Evolutionary conservation across 2,113 vertebrate genomes (phyloP), one percentile per base, ranked within the genome.

Genomic region (Nestor notabilis): DNA sequence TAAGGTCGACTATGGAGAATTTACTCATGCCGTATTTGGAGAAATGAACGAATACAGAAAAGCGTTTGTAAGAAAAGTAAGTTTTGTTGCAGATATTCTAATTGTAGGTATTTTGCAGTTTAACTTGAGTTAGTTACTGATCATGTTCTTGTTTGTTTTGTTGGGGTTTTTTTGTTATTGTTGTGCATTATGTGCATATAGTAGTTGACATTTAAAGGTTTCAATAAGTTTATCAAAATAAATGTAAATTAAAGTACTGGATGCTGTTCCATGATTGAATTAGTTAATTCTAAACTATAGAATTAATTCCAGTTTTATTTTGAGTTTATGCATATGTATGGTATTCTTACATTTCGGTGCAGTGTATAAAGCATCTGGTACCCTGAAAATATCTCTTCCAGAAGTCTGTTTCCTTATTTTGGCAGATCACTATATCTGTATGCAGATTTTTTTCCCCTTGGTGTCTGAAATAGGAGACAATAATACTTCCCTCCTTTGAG

Each of bases 21-120:
- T 98, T 85, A 97, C 77, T 81, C 97, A 39, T 79, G 97, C 96
- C 5, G 3, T 98, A 79, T 92, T 98, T 92, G 99, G 99, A 95
- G 98, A 99, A 97, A 99, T 99, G 98, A 98, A 97, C 70, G 98
- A 99, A 93, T 98, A 98, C 44, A 98, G 98, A 82, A 99, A 99
- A 96, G 93, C 98, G 5, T 97, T 98, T 94, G 98, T 99, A 83
- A 94, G 98, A 94, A 99, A 99, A 98, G 98, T 99, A 98, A 98
- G 83, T 96, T 91, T 91, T 39, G 11, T 75, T 70, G 44, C 49
- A 95, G 82, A 15, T 89, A 53, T 63, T 75, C 80, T 83, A 81
- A 60, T 7, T 74, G 27, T 28, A 33, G 41, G 19, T 76, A 56
- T 61, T 79, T 63, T 9, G 0, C 27, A 56, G 35, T 72, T 29